Evolutionary conservation across 2,113 vertebrate genomes (phyloP).

Genomic region (Numenius arquata): DNA sequence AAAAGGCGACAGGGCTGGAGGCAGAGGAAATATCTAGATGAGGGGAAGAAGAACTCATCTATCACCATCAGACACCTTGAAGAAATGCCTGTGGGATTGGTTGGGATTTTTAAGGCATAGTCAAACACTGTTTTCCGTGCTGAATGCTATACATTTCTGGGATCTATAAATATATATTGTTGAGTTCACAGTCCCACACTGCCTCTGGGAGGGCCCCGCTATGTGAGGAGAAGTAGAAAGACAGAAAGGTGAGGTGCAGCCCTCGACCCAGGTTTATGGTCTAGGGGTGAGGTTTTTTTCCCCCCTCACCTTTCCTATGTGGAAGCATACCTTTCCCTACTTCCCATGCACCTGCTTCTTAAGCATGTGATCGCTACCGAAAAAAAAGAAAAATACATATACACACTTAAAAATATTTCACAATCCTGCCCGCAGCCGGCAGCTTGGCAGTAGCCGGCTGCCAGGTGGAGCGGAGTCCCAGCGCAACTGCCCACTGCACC

Average conservation of each 20-base stretch:
- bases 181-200: background rate
- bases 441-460: background rate
- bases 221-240: background rate
- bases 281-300: background rate
- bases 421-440: background rate
- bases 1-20: background rate
- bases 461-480: background rate
- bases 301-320: background rate
- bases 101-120: background rate
- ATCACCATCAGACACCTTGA: background rate
- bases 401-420: background rate
- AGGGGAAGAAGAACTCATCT: conserved; percentile 1
- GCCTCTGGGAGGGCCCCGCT: background rate
- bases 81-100: background rate
- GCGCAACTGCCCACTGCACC: background rate
- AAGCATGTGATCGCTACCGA: background rate
- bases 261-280: background rate
- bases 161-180: background rate
- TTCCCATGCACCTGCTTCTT: background rate
- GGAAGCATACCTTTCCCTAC: background rate
- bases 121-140: background rate
- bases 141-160: background rate
- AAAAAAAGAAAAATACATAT: background rate
- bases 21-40: background rate
- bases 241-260: background rate